These are phyloP conservation scores for Poeciliopsis gracilis DNA, from an alignment of 2,797 vertebrate genomes.

Conservation along the genomic window DNA sequence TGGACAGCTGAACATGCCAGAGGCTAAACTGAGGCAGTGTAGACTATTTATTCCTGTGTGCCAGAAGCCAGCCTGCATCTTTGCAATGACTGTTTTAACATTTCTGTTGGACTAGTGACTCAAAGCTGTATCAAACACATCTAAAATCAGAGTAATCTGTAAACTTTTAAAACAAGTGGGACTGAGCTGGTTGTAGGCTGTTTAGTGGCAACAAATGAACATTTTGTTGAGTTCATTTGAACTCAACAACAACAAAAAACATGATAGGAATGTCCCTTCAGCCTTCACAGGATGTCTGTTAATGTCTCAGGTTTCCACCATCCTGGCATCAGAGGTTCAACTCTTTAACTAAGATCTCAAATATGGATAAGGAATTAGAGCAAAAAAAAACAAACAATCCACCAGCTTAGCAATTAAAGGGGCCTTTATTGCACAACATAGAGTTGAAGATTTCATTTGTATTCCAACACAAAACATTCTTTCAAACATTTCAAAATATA, in stretches of 20 bases:
- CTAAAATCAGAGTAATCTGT: background rate
- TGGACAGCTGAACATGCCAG: slow-evolving; percentile 71
- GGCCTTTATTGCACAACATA: background rate
- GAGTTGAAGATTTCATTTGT: background rate
- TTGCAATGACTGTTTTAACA: slow-evolving; percentile 40
- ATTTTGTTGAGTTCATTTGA: background rate
- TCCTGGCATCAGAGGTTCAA: background rate
- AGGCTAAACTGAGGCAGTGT: slow-evolving; percentile 47
- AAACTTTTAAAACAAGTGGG: background rate
- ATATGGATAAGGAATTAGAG: background rate
- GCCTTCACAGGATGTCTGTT: background rate
- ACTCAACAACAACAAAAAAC: background rate
- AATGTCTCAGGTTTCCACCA: background rate
- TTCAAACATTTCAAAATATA: background rate
- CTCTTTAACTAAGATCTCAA: background rate
- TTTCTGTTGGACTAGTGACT: slow-evolving; percentile 25
- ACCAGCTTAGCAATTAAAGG: background rate
- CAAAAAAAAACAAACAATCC: background rate
- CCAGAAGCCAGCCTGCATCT: slow-evolving; percentile 60
- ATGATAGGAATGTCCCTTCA: background rate
- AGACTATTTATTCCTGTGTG: slow-evolving; percentile 68
- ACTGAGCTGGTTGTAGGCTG: background rate
- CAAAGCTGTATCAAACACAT: slow-evolving; percentile 23
- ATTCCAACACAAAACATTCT: background rate
- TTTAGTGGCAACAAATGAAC: no score